Base-by-base conservation (phyloP, 2,797 vertebrate genomes). In the Pantherophis alleghaniensis region DNA sequence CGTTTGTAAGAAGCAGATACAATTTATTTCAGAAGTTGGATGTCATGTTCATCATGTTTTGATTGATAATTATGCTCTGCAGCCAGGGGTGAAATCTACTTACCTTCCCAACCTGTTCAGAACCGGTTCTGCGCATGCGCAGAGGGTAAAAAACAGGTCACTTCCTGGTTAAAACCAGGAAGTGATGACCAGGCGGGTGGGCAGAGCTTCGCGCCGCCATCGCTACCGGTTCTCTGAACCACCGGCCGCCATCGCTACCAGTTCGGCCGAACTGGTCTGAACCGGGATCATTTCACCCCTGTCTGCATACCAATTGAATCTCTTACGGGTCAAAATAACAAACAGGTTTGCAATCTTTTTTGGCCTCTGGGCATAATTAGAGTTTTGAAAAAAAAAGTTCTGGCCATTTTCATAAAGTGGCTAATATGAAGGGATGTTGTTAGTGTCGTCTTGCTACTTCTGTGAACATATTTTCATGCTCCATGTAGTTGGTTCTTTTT, bases 351-450 rank as follows among this genome's bases (percentile, higher is more conserved):
- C n/a, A 28, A 14, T 56, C 91, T 88, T 55, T 2, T 0, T 47
- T 26, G 66, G 42, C 13, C 94, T 93, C 93, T 86, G 53, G 86
- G 28, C 1, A 61, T 93, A 93, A 83, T 3, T 79, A 91, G 88
- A 92, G 87, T 93, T 66, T 51, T 74, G 20, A 7, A n/a, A 13
- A n/a, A n/a, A 88, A 57, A 56, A 4, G 1, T 88, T 56, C n/a
- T 56, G 55, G n/a, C 28, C 55, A 22, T 56, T 32, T 42, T 32
- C 22, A 26, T 11, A 60, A 88, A 89, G 18, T 47, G n/a, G 24
- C 57, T 32, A 20, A 16, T 2, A n/a, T 56, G 86, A 55, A 55
- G 47, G 9, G 55, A 32, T 56, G 1, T 32, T 32, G 53, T 9
- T 28, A 32, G n/a, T 14, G 11, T 20, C 10, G 12, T 37, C 56